phyloP scores from a whole-genome alignment of 2,113 vertebrate genomes.

The Hyaena hyaena region DNA sequence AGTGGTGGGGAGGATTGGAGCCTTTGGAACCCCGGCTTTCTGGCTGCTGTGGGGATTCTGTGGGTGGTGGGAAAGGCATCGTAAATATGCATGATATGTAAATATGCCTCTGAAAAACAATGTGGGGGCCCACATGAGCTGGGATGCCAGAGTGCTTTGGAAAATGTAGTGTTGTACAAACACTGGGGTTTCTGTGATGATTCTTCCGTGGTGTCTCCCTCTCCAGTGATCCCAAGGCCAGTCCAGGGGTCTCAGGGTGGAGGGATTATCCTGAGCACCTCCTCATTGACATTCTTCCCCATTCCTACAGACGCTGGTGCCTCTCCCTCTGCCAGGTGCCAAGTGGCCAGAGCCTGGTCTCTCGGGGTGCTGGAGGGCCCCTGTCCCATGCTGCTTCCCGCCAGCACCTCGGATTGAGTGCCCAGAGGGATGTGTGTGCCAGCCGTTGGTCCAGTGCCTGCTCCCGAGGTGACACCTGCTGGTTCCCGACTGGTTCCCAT shows the following conservation, averaged over 20 bases:
- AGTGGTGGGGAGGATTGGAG: background rate
- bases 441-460: conserved; percentile 12
- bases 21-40: conserved; percentile 36
- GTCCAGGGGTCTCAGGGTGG: background rate
- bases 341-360: background rate
- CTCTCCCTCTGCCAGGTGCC: conserved; percentile 1
- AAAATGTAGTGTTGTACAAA: conserved; percentile 64
- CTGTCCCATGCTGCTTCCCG: background rate
- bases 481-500: background rate
- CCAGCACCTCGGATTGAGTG: conserved; percentile 41
- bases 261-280: background rate
- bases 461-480: conserved; percentile 36
- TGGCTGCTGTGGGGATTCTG: conserved; percentile 65
- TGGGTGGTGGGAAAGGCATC: conserved; percentile 72
- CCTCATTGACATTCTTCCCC: background rate
- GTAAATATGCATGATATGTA: conserved; percentile 80
- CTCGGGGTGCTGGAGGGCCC: background rate
- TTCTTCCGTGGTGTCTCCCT: background rate
- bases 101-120: conserved; percentile 63
- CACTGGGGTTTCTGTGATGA: conserved; percentile 55
- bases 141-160: conserved; percentile 38
- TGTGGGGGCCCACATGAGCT: conserved; percentile 26
- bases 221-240: background rate
- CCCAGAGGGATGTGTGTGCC: conserved; percentile 73
- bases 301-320: conserved; percentile 55